Evolutionary conservation across 2,888 invertebrate genomes (phyloP).

Genomic region (Selenia dentaria): DNA sequence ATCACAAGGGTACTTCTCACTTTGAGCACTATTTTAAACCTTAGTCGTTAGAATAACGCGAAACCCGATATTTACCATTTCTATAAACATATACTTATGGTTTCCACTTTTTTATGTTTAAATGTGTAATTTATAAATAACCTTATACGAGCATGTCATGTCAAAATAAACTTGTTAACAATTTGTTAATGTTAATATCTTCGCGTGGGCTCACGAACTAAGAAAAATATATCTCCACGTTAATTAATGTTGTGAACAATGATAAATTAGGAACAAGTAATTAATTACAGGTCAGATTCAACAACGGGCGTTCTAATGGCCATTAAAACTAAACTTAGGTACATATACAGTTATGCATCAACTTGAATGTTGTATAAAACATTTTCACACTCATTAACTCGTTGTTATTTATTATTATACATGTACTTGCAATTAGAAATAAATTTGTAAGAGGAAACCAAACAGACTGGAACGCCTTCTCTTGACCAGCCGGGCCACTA

Average conservation of each 20-base stretch:
- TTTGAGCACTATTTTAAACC: no score
- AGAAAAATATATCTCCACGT: background rate
- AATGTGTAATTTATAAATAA: no score
- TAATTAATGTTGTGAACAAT: conserved; percentile 9
- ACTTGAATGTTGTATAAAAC: conserved; percentile 48
- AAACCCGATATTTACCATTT: no score
- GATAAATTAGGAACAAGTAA: conserved; percentile 33
- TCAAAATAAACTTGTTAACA: no score
- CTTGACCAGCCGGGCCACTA: background rate
- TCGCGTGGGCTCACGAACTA: no score
- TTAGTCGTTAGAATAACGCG: no score
- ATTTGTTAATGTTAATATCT: background rate
- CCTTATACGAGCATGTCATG: no score
- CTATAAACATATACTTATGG: no score
- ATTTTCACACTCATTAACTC: conserved; percentile 58
- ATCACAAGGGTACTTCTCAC: no score
- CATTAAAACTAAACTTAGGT: background rate
- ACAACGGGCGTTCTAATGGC: conserved; percentile 38
- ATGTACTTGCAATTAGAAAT: conserved; percentile 53
- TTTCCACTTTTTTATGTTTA: no score
- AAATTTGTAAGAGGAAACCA: conserved; percentile 62
- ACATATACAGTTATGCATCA: conserved; percentile 37
- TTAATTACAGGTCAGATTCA: conserved; percentile 41
- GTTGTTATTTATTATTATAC: conserved; percentile 55
- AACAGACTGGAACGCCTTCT: conserved; percentile 32